Conservation (phyloP, 1,140 invertebrate genomes). For the Conus ventricosus region DNA sequence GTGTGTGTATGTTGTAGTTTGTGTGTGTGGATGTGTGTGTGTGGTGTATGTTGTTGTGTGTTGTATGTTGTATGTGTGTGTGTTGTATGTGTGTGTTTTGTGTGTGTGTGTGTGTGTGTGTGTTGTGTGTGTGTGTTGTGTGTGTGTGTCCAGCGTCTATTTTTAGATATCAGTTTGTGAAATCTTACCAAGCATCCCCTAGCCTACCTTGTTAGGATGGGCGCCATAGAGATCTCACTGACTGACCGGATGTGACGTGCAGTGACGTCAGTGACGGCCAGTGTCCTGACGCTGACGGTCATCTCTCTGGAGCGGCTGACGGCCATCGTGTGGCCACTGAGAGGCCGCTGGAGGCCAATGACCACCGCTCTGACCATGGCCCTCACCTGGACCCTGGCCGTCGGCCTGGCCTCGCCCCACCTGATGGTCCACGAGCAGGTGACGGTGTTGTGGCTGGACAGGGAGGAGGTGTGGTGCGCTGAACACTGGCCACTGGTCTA, state of each 20-base stretch:
- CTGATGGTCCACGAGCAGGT: constrained; percentile 56
- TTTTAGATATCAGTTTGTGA: neutral
- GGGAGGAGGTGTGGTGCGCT: constrained; percentile 65
- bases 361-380: constrained; percentile 65
- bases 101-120: constrained; percentile 14
- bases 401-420: constrained; percentile 71
- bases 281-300: constrained; percentile 75
- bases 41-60: constrained; percentile 10
- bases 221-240: neutral
- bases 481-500: constrained; percentile 61
- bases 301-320: constrained; percentile 75
- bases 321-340: constrained; percentile 67
- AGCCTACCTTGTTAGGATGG: neutral
- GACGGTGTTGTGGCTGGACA: constrained; percentile 57
- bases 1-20: constrained; percentile 12
- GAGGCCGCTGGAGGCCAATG: constrained; percentile 50
- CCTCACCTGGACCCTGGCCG: constrained; percentile 72
- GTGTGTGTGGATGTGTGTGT: constrained; percentile 1
- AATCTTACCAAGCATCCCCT: too few species aligned
- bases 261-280: constrained; percentile 71
- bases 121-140: constrained; percentile 22
- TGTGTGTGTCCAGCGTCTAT: constrained; percentile 8
- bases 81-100: too few species aligned
- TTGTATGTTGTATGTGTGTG: neutral
- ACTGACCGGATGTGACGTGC: neutral